Percentiles rank a stretch among this genome's conserved stretches.
These are phyloP conservation scores for Parapristionchus giblindavisi DNA, from an alignment of 2,888 invertebrate genomes.

Conservation along the genomic window DNA sequence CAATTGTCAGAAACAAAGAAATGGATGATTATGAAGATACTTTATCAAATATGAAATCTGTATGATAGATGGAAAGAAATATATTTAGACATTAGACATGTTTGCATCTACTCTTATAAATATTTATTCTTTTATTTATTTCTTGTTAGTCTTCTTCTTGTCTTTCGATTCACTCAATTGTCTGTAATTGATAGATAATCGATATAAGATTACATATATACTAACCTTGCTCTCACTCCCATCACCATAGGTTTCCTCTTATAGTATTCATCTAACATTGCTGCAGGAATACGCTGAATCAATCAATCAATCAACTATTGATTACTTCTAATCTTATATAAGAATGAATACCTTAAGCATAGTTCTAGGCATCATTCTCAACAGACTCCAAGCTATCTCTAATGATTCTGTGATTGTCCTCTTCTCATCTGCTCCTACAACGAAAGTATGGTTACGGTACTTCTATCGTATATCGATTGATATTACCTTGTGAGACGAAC, in stretches of 20 bases:
- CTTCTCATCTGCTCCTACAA: conserved; percentile 90
- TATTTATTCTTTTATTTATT: too few relatives aligned
- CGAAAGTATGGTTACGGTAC: neutral
- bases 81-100: too few relatives aligned
- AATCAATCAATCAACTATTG: neutral
- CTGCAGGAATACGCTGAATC: conserved; percentile 90
- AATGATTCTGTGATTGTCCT: conserved; percentile 97
- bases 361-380: conserved; percentile 99
- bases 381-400: conserved; percentile 97
- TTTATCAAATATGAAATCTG: too few relatives aligned
- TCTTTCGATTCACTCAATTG: too few relatives aligned
- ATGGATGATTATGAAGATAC: too few relatives aligned
- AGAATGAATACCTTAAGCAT: conserved; percentile 81
- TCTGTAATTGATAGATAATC: too few relatives aligned
- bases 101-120: too few relatives aligned
- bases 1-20: too few relatives aligned
- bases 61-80: too few relatives aligned
- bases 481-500: conserved; percentile 86
- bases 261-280: conserved; percentile 94
- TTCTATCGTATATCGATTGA: neutral
- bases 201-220: too few relatives aligned
- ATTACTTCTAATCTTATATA: neutral
- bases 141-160: too few relatives aligned
- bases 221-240: too few relatives aligned
- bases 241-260: conserved; percentile 73